Conservation (phyloP, 2,888 invertebrate genomes). For the Choreutis nemorana region DNA sequence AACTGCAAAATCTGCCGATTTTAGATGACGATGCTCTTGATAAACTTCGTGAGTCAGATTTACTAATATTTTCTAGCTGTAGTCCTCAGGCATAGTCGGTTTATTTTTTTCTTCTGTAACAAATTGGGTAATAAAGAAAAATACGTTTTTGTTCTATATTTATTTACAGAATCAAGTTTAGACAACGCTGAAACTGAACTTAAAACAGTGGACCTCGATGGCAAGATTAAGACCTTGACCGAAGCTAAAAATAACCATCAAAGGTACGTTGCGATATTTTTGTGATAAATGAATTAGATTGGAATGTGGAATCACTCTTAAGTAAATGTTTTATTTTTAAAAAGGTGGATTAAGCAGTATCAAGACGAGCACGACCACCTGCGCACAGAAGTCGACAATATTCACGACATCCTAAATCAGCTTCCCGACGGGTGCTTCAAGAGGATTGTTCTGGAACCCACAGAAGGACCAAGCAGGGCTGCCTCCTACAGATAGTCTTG, state of each 20-base stretch:
- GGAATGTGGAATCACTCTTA: neutral
- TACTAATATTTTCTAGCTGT: neutral
- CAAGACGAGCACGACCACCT: constrained; percentile 77
- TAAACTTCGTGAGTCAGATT: constrained; percentile 52
- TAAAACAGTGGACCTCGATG: constrained; percentile 75
- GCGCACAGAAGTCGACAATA: constrained; percentile 79
- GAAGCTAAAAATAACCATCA: constrained; percentile 74
- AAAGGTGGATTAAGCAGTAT: constrained; percentile 81
- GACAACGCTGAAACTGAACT: constrained; percentile 75
- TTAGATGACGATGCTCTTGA: constrained; percentile 74
- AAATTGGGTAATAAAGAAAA: neutral
- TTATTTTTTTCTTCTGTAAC: neutral
- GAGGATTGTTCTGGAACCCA: constrained; percentile 77
- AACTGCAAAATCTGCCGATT: constrained; percentile 77
- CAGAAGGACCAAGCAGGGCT: constrained; percentile 41
- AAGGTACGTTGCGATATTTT: constrained; percentile 22
- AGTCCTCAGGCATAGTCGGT: neutral
- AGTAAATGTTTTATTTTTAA: constrained; percentile 4
- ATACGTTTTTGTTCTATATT: too few species aligned
- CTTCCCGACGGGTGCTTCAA: constrained; percentile 85
- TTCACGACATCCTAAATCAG: constrained; percentile 80
- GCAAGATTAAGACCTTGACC: constrained; percentile 76
- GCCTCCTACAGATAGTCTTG: constrained; percentile 27
- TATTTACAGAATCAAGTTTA: constrained; percentile 71
- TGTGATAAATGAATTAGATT: neutral